These are phyloP conservation scores for Melitaea athalia DNA, from an alignment of 2,888 invertebrate genomes.

Conservation along the genomic window DNA sequence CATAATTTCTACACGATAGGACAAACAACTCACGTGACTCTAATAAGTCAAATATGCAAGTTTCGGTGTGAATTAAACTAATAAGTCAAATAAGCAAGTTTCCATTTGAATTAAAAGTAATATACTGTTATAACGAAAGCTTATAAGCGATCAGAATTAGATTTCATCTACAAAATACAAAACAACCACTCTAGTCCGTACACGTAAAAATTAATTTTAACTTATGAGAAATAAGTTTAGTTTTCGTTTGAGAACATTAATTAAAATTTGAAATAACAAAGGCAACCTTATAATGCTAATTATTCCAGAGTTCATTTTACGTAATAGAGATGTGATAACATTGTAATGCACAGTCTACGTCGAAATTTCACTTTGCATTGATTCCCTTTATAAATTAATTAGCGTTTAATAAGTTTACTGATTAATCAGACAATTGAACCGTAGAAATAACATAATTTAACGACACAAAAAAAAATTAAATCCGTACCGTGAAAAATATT, in stretches of 20 bases:
- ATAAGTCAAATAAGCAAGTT: too few relatives aligned
- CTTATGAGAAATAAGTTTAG: neutral
- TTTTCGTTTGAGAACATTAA: neutral
- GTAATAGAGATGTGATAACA: neutral
- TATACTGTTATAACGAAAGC: neutral
- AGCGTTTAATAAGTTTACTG: neutral
- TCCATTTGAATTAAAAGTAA: too few relatives aligned
- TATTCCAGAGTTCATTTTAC: neutral
- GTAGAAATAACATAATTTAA: neutral
- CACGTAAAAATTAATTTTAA: neutral
- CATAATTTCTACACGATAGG: neutral
- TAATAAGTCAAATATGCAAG: too few relatives aligned
- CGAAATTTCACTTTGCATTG: neutral
- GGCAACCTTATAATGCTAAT: neutral
- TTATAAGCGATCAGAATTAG: neutral
- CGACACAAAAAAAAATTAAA: conserved; percentile 5
- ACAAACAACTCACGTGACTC: too few relatives aligned
- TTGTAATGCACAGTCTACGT: neutral
- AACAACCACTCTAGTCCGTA: neutral
- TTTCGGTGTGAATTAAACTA: too few relatives aligned
- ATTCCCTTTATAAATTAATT: neutral
- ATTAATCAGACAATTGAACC: neutral
- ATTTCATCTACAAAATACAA: too few relatives aligned
- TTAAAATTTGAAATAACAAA: neutral
- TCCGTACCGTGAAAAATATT: conserved; percentile 31